Base-by-base conservation (phyloP, 2,797 vertebrate genomes). In the Hoplostethus mediterraneus region DNA sequence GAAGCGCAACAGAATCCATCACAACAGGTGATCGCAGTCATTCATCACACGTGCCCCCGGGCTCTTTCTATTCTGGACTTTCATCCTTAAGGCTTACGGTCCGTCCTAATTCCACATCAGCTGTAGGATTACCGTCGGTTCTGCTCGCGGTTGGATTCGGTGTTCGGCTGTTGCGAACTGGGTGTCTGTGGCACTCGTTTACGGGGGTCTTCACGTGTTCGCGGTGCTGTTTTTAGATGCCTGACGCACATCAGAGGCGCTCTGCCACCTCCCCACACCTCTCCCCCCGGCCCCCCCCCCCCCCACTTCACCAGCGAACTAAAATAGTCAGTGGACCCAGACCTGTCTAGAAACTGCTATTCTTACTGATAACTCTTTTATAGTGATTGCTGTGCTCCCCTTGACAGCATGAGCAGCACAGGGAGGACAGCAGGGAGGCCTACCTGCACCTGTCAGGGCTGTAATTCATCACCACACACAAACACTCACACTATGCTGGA, bases 221-320 rank as follows among this genome's bases (percentile, higher is more conserved):
- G 7, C 7, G 0, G 8, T 79, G 73, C 88, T 82, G 64, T 90
- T 90, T 92, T 88, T 91, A 90, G 86, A 81, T 52, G 40, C 66
- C 25, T 80, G 72, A 90, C 82, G 85, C 85, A 89, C 70, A 66
- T 72, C 65, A 62, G 53, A 67, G 28, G 63, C 63, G 63, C 60
- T 74, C 75, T 38, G n/a, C 38, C 73, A 12, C n/a, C 70, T 51
- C 62, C 31, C 40, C 31, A 49, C 10, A 9, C 4, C 25, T n/a
- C 4, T 10, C 9, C 6, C 62, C 4, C n/a, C n/a, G n/a, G n/a
- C n/a, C 17, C 14, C 2, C 10, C 48, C 61, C 82, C 68, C 61
- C 61, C 59, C 36, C 56, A 17, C 61, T 36, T n/a, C 70, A 82
- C 58, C 81, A 75, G 61, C 49, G 28, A 47, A 68, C 80, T 69